These are phyloP conservation scores for Achatina immaculata DNA, from an alignment of 1,140 invertebrate genomes.

Conservation along the genomic window DNA sequence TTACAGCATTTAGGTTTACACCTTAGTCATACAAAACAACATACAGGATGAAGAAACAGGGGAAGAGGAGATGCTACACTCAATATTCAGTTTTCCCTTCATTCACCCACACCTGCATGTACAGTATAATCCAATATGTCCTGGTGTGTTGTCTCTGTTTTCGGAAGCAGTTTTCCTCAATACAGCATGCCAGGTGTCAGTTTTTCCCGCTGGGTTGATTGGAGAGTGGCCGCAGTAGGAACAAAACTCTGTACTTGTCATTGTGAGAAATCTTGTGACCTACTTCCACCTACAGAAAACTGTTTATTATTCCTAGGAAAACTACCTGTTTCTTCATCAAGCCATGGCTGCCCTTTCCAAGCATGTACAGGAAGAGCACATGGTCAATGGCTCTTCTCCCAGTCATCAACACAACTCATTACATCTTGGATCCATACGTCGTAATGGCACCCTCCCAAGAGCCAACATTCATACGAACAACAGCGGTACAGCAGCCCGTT, in stretches of 20 bases:
- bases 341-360: constrained; percentile 7
- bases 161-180: no score
- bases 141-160: no score
- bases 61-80: no score
- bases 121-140: no score
- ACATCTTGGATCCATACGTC: neutral
- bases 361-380: neutral
- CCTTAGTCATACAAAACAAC: no score
- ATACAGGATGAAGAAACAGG: no score
- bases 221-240: neutral
- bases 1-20: no score
- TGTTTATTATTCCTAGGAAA: constrained; percentile 13
- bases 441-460: constrained; percentile 16
- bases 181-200: no score
- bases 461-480: neutral
- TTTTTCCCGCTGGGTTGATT: no score
- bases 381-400: constrained; percentile 10
- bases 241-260: neutral
- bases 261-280: neutral
- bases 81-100: no score
- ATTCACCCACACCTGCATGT: no score
- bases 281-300: no score
- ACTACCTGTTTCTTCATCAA: constrained; percentile 31
- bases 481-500: neutral
- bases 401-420: neutral